These are phyloP conservation scores for Lasioglossum morio DNA, from an alignment of 2,888 invertebrate species.

Conservation along the genomic window DNA sequence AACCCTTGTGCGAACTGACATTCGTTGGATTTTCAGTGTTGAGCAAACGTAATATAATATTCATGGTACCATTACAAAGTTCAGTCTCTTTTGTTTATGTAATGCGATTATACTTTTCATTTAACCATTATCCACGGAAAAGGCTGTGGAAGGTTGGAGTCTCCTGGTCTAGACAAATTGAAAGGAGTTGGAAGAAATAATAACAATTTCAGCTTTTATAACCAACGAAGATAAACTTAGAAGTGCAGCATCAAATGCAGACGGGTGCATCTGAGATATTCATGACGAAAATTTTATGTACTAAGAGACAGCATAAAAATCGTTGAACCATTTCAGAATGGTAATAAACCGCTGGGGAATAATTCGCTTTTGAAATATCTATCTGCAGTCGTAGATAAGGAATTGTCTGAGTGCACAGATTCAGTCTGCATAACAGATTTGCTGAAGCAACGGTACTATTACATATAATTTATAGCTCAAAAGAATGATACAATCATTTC, in stretches of 20 bases:
- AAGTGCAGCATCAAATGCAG: not conserved
- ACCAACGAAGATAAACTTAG: not conserved
- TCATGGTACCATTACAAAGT: not conserved
- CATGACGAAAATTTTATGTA: not conserved
- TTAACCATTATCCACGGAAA: too few relatives aligned
- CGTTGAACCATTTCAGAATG: not conserved
- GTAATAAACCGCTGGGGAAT: not conserved
- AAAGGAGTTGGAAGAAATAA: not conserved
- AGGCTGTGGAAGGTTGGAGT: too few relatives aligned
- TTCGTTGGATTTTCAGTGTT: not conserved
- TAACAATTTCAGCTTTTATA: not conserved
- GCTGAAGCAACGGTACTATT: too few relatives aligned
- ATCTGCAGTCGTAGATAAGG: not conserved
- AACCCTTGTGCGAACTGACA: not conserved
- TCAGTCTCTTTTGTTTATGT: not conserved
- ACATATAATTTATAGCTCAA: too few relatives aligned
- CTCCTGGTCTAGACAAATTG: not conserved
- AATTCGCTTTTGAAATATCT: not conserved
- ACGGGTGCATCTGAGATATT: not conserved
- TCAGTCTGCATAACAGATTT: not conserved
- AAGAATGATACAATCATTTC: too few relatives aligned
- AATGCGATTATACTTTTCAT: too few relatives aligned
- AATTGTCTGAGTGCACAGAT: not conserved
- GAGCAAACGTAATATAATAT: not conserved
- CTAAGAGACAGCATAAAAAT: not conserved